Conservation (phyloP, 2,113 vertebrate genomes). For the Motacilla tschutschensis region DNA sequence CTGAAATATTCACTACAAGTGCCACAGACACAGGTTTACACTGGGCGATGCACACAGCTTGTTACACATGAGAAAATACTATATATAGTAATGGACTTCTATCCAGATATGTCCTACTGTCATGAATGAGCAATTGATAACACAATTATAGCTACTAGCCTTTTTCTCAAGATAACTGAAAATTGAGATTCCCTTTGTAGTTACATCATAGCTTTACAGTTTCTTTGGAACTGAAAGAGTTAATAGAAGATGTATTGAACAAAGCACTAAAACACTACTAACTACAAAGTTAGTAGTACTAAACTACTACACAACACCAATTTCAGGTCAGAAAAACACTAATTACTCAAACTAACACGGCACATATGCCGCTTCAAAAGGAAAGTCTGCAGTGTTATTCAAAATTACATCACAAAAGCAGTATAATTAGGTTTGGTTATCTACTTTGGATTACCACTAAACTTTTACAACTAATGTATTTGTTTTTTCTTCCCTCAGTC, state of each 20-base stretch:
- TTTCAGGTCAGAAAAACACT: not conserved
- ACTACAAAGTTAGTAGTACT: not conserved
- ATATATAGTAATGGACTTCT: not conserved
- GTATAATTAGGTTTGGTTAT: not conserved
- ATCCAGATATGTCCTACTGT: not conserved
- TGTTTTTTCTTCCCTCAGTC: not conserved
- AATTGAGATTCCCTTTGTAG: not conserved
- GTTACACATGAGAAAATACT: not conserved
- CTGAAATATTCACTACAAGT: not conserved
- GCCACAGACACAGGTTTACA: not conserved
- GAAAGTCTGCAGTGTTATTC: not conserved
- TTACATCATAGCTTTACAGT: not conserved
- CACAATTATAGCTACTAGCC: not conserved
- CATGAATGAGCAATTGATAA: not conserved
- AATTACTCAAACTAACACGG: not conserved
- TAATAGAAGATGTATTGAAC: not conserved
- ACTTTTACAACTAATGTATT: not conserved
- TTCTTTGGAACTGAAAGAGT: not conserved
- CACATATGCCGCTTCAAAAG: not conserved
- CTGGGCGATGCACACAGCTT: not conserved
- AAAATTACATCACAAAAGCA: not conserved
- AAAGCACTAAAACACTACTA: not conserved
- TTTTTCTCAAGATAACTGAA: not conserved
- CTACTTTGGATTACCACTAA: not conserved
- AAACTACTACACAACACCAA: not conserved